Base-by-base conservation (phyloP, 1,140 invertebrate species). In the Bombus consobrinus region DNA sequence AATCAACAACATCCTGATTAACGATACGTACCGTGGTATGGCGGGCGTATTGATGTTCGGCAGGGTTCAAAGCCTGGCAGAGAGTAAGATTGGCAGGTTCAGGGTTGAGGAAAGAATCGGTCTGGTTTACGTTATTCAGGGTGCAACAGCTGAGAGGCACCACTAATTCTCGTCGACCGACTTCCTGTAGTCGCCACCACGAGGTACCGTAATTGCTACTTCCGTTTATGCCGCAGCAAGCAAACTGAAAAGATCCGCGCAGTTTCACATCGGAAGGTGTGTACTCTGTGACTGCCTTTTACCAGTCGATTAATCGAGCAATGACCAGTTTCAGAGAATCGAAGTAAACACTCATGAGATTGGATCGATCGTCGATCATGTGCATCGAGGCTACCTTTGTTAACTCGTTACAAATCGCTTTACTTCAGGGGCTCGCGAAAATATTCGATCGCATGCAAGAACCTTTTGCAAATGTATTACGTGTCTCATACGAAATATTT, bases 171-270 rank as follows among this genome's bases (percentile, higher is more conserved):
- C 96, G 95, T 83, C 97, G 96, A 0, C 97, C 97, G 62, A 97
- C 95, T 89, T 97, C 96, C 88, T 97, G 96, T n/a, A 98, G 94
- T 81, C 97, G 96, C 98, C 98, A 98, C 91, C 97, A 94, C 2
- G 98, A 98, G 81, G 97, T 97, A 86, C 97, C 97, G 94, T 98
- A 98, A 96, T 98, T 98, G 72, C 96, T 96, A 5, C 97, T 97
- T 87, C 97, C 97, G 47, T 96, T 96, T 91, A 98, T 97, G 18
- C 98, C 98, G 93, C 98, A 98, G 92, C 98, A 98, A 82, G 97
- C 96, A 91, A 98, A 97, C 96, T 98, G 93, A 71, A 89, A 82
- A 86, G 57, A 72, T 88, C 75, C 72, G 22, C 34, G 41, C 37
- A 66, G 79, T 85, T 85, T 43, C 71, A 22, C 22, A 57, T 41